These are phyloP conservation scores for Plecotus auritus DNA, from an alignment of 2,113 vertebrate genomes.

Conservation along the genomic window DNA sequence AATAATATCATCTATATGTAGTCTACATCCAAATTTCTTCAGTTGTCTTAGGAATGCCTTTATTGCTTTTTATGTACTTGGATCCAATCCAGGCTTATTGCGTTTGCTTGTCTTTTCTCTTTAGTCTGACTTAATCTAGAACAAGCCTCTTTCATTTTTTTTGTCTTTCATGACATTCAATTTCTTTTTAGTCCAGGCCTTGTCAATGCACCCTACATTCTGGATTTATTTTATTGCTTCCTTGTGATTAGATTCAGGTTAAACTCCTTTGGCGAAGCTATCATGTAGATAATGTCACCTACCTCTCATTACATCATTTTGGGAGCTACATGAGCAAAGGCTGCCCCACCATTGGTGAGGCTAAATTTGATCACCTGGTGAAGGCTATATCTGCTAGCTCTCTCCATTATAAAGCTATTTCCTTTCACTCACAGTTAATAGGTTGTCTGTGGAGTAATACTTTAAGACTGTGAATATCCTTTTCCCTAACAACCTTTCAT, in stretches of 20 bases:
- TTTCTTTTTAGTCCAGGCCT: constrained; percentile 24
- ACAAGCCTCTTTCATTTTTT: background rate
- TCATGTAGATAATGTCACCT: background rate
- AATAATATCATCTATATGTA: background rate
- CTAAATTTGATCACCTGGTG: constrained; percentile 18
- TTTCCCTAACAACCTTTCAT: background rate
- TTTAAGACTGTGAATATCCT: background rate
- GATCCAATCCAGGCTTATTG: constrained; percentile 4
- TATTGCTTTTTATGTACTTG: constrained; percentile 37
- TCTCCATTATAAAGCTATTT: background rate
- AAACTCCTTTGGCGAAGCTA: background rate
- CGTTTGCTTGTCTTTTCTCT: constrained; percentile 27
- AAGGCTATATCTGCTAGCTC: background rate
- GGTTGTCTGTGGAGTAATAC: background rate
- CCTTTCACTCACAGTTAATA: background rate
- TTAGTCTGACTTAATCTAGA: constrained; percentile 25
- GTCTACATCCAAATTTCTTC: background rate
- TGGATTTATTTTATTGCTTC: constrained; percentile 29
- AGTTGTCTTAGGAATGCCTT: constrained; percentile 10
- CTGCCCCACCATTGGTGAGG: background rate
- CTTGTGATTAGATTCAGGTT: constrained; percentile 34
- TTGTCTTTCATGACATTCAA: background rate
- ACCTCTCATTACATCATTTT: background rate
- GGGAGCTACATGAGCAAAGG: background rate
- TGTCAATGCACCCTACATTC: background rate